Conservation (phyloP, 2,113 vertebrate species). For the Chauna torquata region DNA sequence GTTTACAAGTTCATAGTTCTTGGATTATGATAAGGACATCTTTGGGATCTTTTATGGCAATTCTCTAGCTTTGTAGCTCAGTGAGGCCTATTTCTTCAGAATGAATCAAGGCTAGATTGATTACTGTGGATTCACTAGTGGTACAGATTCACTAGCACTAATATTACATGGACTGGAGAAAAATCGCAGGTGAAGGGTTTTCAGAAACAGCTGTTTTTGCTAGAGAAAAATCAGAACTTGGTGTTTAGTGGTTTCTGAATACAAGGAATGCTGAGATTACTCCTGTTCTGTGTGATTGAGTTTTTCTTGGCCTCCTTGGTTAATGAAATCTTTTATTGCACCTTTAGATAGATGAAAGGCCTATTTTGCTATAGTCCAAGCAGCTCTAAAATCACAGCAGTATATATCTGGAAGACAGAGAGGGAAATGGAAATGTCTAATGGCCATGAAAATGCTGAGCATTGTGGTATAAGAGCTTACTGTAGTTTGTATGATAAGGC, state of each 20-base stretch:
- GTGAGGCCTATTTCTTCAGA: not conserved
- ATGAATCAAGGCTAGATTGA: fast-evolving
- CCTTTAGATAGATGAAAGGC: not conserved
- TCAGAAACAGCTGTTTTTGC: not conserved
- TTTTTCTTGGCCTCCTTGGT: not conserved
- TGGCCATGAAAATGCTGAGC: not conserved
- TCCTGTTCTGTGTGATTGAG: not conserved
- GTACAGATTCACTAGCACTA: not conserved
- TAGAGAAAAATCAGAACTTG: not conserved
- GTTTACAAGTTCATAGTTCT: not conserved
- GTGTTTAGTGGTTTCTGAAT: not conserved
- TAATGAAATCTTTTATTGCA: not conserved
- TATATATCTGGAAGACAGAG: not conserved
- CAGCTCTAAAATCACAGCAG: not conserved
- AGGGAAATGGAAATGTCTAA: not conserved
- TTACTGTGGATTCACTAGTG: not conserved
- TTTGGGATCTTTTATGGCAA: not conserved
- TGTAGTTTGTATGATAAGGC: not conserved
- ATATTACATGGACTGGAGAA: not conserved
- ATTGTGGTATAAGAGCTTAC: not conserved
- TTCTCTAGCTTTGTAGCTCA: not conserved
- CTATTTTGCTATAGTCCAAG: not conserved
- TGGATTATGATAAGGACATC: not conserved
- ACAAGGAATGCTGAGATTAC: not conserved
- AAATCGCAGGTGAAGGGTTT: not conserved